These are phyloP conservation scores for Aphidius ervi DNA, from an alignment of 1,140 invertebrate genomes.

Conservation along the genomic window DNA sequence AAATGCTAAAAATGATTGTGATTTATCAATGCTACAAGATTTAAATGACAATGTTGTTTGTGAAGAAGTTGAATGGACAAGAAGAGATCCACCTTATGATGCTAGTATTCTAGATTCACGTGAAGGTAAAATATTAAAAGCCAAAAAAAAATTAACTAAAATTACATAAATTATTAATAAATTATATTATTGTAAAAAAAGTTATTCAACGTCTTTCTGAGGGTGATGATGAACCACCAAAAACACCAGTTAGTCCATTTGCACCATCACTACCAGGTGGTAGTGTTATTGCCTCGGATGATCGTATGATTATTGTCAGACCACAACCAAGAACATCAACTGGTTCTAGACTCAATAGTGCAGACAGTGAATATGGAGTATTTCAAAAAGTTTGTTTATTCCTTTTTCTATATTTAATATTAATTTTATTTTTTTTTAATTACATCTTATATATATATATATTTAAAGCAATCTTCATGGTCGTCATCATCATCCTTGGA, in stretches of 20 bases:
- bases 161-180: no score
- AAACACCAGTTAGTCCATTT: slow-evolving; percentile 34
- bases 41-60: slow-evolving; percentile 22
- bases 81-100: slow-evolving; percentile 24
- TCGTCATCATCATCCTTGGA: slow-evolving; percentile 37
- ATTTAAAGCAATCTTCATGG: slow-evolving; percentile 27
- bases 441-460: neutral
- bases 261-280: slow-evolving; percentile 38
- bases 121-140: slow-evolving; percentile 21
- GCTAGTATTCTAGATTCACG: slow-evolving; percentile 23
- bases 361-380: slow-evolving; percentile 55
- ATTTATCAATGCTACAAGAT: slow-evolving; percentile 22
- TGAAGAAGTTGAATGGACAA: slow-evolving; percentile 31
- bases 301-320: slow-evolving; percentile 54
- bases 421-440: neutral
- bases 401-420: neutral
- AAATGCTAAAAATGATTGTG: slow-evolving; percentile 16
- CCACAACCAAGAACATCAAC: slow-evolving; percentile 40
- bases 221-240: slow-evolving; percentile 34
- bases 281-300: slow-evolving; percentile 46
- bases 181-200: slow-evolving; percentile 9
- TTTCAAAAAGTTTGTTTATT: slow-evolving; percentile 46
- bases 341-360: slow-evolving; percentile 55
- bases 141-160: neutral
- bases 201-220: slow-evolving; percentile 36